Evolutionary conservation across 2,797 vertebrate genomes (phyloP), one percentile per base, ranked within the genome.

Genomic region (Columba guinea): DNA sequence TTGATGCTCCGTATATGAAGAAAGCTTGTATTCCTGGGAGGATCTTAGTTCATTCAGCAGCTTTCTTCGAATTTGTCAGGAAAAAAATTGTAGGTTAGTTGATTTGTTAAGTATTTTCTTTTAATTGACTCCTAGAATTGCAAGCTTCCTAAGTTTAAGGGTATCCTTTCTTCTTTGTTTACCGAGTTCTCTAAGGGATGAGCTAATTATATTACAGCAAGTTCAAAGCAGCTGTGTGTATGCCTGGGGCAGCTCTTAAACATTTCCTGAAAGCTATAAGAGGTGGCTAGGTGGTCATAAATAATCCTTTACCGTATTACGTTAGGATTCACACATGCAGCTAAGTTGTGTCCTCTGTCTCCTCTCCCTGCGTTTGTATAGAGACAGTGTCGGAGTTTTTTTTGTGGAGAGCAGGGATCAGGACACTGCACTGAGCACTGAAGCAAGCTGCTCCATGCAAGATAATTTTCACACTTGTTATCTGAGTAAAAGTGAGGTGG

Each of bases 391-490:
- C 55, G 58, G 17, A 60, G 27, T 11, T 69, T 67, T 67, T 93
- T 93, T 77, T 84, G 20, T 26, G 49, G 56, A 41, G 49, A 59
- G 23, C 67, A 30, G 30, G 16, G 58, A 26, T 58, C 34, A 34
- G 60, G 70, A 37, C 6, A 0, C 5, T 34, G 30, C 55, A 27
- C 34, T 62, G 52, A 82, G 46, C 56, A 11, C 32, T 63, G 22
- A 86, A 77, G 51, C 24, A 62, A 81, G 53, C 58, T 58, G 58
- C 37, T 41, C 27, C 35, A 8, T 32, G 44, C 24, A 67, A 76
- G 74, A 69, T 68, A 70, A 87, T 95, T 96, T 93, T 87, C 88
- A 68, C 18, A 28, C 34, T 52, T 71, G 17, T 55, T 81, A 27
- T 69, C 18, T 88, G 70, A 91, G 56, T 79, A 51, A 88, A 91